A percentile compares a stretch with the other conserved stretches of the same genome.
These are phyloP conservation scores for Brienomyrus brachyistius DNA, from an alignment of 2,113 vertebrate genomes.

Conservation along the genomic window DNA sequence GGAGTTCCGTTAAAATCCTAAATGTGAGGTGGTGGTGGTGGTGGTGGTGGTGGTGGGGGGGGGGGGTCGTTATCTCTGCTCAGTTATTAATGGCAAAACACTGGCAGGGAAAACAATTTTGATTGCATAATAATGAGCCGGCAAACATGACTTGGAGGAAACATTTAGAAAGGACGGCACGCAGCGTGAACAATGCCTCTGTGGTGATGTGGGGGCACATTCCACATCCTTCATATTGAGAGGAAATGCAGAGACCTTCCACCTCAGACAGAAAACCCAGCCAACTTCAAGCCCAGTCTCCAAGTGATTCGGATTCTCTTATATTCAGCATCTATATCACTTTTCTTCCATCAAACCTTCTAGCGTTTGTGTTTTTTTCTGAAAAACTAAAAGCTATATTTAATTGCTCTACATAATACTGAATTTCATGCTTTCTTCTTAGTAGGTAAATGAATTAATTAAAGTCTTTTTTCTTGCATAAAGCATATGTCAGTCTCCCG, in stretches of 20 bases:
- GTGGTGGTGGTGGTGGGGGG: too few species aligned
- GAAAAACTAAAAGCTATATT: background rate
- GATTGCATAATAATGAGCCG: conserved; percentile 66
- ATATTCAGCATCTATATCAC: background rate
- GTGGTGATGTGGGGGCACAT: background rate
- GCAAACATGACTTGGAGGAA: conserved; percentile 50
- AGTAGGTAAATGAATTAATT: background rate
- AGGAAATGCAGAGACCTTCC: background rate
- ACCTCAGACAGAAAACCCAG: background rate
- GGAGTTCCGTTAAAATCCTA: conserved; percentile 73
- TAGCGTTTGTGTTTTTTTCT: background rate
- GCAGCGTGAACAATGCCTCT: too few species aligned
- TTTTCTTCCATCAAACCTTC: background rate
- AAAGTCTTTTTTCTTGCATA: background rate
- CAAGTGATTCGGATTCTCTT: background rate
- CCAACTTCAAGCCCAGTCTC: background rate
- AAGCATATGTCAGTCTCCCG: background rate
- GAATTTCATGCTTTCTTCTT: background rate
- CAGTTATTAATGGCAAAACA: conserved; percentile 60
- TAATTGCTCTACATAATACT: background rate
- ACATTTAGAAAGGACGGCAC: background rate
- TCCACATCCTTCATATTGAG: background rate
- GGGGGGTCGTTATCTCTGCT: conserved; percentile 43
- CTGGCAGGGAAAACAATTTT: conserved; percentile 60
- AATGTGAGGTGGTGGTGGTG: conserved; percentile 52